Percentiles rank a stretch among this genome's conserved stretches.
Conservation (phyloP, 2,113 vertebrate genomes). For the Panurus biarmicus region DNA sequence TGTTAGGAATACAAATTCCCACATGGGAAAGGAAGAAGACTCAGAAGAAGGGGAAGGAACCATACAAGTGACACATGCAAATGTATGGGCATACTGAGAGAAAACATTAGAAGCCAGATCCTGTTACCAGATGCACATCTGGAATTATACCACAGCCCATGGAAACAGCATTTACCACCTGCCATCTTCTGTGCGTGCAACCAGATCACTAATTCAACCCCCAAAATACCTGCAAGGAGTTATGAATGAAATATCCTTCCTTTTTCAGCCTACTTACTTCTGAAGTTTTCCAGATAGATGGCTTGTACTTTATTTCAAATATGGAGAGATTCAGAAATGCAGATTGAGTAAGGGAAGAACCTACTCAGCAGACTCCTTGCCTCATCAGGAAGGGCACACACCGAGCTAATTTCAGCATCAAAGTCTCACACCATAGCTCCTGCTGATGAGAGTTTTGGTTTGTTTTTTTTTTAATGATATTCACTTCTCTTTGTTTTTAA, state of each 20-base stretch:
- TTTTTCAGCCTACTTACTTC: neutral
- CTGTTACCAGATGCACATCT: neutral
- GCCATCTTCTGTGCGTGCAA: neutral
- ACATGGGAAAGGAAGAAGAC: neutral
- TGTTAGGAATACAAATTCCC: neutral
- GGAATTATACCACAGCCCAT: neutral
- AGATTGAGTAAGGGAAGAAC: neutral
- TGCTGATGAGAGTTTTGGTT: neutral
- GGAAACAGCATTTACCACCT: neutral
- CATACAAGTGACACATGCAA: neutral
- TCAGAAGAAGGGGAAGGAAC: neutral
- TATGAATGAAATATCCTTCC: neutral
- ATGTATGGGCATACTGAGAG: neutral
- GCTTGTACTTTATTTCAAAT: neutral
- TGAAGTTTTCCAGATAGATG: neutral
- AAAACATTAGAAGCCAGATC: neutral
- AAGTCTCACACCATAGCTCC: neutral
- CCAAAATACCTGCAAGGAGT: neutral
- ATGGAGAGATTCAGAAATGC: neutral
- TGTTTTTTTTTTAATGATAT: neutral
- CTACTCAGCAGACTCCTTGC: neutral
- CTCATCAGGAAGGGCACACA: neutral
- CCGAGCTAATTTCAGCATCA: slow-evolving; percentile 16
- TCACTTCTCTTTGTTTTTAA: neutral
- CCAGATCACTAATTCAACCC: neutral